A percentile compares a stretch with the other conserved stretches of the same genome.
These are phyloP conservation scores for Steatocranus sp. DNA, from an alignment of 2,797 vertebrate species.

Conservation along the genomic window DNA sequence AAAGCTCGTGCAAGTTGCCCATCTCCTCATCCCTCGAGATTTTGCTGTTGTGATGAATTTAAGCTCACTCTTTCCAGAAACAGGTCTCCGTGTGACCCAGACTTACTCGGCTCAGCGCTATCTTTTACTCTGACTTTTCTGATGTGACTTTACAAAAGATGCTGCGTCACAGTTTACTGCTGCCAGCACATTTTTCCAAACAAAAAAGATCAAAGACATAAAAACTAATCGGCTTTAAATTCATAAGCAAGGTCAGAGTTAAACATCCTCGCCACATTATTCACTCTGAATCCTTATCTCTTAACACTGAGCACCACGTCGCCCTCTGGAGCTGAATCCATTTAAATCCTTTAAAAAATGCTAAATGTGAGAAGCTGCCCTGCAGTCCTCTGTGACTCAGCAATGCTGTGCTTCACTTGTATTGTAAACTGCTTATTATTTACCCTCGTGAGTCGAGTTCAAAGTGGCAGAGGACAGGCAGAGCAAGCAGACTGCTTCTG, in stretches of 20 bases:
- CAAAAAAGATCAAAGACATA: neutral
- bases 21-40: neutral
- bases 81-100: neutral
- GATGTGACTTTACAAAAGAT: neutral
- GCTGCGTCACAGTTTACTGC: neutral
- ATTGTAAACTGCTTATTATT: neutral
- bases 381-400: neutral
- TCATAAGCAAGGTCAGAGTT: neutral
- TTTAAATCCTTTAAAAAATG: neutral
- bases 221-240: neutral
- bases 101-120: rapidly evolving
- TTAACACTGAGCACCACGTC: neutral
- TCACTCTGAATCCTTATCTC: neutral
- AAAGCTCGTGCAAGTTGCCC: neutral
- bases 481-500: neutral
- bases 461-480: neutral
- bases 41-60: neutral
- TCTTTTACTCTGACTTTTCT: neutral
- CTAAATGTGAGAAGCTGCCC: neutral
- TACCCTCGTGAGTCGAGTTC: neutral
- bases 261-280: neutral
- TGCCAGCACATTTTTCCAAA: neutral
- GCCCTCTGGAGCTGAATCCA: neutral
- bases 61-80: neutral
- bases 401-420: neutral